Evolutionary conservation across 1,140 invertebrate genomes (phyloP).

Genomic region (Drosophila orosa): DNA sequence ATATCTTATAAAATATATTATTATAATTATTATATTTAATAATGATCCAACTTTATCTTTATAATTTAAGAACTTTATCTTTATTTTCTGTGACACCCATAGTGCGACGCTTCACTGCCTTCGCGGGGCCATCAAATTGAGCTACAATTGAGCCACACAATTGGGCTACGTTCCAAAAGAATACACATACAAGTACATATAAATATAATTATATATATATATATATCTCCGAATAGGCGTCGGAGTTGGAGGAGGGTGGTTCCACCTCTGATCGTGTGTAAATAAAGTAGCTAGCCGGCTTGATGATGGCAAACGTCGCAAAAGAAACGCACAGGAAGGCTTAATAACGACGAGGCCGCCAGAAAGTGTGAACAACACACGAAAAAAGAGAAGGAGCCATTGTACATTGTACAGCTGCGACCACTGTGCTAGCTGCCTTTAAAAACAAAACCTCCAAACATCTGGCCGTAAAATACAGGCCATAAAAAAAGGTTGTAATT

Average conservation of each 20-base stretch:
- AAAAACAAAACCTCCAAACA: not conserved
- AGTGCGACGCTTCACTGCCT: conserved; percentile 63
- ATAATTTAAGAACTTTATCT: not conserved
- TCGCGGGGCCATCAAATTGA: conserved; percentile 63
- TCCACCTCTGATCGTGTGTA: conserved; percentile 52
- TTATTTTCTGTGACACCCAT: conserved; percentile 42
- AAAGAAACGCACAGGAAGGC: conserved; percentile 62
- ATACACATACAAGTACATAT: conserved; percentile 14
- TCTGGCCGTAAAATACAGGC: conserved; percentile 8
- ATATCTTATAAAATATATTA: not conserved
- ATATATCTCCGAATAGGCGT: not conserved
- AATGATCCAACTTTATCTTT: not conserved
- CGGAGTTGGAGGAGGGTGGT: conserved; percentile 21
- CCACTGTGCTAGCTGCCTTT: conserved; percentile 15
- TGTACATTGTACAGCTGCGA: conserved; percentile 25
- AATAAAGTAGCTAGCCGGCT: conserved; percentile 52
- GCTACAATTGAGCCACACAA: conserved; percentile 72
- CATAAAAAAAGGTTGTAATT: conserved; percentile 7
- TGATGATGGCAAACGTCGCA: conserved; percentile 49
- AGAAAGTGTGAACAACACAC: conserved; percentile 23
- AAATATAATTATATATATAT: conserved; percentile 3
- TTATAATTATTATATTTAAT: not conserved
- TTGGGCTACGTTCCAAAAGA: conserved; percentile 57
- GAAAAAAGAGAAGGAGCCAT: not conserved
- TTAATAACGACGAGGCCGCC: conserved; percentile 26